Conservation (phyloP, 2,888 invertebrate species). For the Julus scandinavius region DNA sequence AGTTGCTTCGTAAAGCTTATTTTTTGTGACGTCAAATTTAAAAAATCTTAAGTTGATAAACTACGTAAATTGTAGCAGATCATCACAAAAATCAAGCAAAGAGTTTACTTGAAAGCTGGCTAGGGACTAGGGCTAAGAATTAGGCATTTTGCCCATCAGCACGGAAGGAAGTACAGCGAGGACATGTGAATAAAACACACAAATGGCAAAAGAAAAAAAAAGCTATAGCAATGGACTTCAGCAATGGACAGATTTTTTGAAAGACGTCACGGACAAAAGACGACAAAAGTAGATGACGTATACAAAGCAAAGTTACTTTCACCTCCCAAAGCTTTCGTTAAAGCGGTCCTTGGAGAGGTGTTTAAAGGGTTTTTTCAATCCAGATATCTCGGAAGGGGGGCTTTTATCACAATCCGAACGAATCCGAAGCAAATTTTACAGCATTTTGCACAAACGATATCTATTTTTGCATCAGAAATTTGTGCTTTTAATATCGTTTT, state of each 20-base stretch:
- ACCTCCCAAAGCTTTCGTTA: background rate
- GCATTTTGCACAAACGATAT: background rate
- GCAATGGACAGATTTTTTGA: background rate
- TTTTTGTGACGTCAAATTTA: too few relatives aligned
- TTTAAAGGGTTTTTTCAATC: background rate
- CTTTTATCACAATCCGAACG: conserved; percentile 3
- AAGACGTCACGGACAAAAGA: background rate
- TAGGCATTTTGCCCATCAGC: background rate
- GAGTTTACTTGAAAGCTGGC: too few relatives aligned
- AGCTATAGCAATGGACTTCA: background rate
- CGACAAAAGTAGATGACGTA: background rate
- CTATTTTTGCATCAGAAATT: conserved; percentile 41
- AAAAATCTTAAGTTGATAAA: background rate
- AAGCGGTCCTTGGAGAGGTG: background rate
- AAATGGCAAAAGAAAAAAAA: background rate
- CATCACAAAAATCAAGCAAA: background rate
- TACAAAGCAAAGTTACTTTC: background rate
- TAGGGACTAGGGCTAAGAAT: background rate
- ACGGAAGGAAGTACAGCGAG: background rate
- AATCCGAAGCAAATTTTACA: conserved; percentile 26
- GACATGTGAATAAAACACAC: background rate
- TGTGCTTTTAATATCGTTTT: background rate
- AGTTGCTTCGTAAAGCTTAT: too few relatives aligned
- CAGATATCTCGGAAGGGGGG: background rate
- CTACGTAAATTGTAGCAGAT: background rate